These are phyloP conservation scores for Rhinolophus ferrumequinum DNA, from an alignment of 2,113 vertebrate genomes.

Conservation along the genomic window DNA sequence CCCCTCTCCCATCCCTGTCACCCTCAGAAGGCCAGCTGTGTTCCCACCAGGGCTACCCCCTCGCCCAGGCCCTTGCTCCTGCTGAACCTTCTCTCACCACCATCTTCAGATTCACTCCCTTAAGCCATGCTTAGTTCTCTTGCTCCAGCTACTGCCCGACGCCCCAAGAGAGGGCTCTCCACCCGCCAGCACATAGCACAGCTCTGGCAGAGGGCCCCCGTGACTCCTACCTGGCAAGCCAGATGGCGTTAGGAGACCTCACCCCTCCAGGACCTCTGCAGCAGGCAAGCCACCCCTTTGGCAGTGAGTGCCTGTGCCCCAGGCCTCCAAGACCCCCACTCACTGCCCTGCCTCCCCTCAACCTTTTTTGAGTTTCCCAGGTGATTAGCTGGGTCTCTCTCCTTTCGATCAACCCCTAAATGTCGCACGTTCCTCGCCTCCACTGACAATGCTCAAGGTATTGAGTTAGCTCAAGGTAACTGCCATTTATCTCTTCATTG, in stretches of 20 bases:
- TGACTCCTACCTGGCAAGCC: background rate
- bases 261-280: background rate
- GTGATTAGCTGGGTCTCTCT: background rate
- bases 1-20: background rate
- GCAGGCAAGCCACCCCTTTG: background rate
- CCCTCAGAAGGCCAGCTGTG: background rate
- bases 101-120: background rate
- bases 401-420: background rate
- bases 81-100: background rate
- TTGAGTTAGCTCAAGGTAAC: background rate
- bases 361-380: background rate
- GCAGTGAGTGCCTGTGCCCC: background rate
- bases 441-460: background rate
- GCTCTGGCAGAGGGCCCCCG: background rate
- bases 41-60: background rate
- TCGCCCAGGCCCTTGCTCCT: background rate
- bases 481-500: background rate
- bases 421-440: background rate
- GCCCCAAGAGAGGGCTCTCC: background rate
- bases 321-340: background rate
- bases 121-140: background rate
- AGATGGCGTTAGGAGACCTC: background rate
- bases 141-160: background rate
- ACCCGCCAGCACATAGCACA: background rate
- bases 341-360: background rate